Conservation (phyloP, 1,140 invertebrate species). For the Phocides pigmalion region DNA sequence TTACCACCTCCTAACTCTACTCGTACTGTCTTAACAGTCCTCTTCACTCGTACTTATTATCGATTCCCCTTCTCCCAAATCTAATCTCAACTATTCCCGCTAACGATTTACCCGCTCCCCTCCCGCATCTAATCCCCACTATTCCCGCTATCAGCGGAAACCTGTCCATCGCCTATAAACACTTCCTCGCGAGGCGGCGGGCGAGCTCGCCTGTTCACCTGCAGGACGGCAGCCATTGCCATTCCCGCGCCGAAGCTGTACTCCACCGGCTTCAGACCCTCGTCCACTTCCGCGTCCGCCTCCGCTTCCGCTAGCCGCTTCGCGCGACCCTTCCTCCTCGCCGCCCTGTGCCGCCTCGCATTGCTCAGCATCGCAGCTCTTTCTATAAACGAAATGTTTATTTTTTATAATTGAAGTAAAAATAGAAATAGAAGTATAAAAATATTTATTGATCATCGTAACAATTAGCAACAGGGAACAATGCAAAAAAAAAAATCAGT, state of each 20-base stretch:
- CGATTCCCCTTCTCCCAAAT: too few species aligned
- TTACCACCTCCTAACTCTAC: too few species aligned
- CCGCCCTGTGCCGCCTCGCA: conserved; percentile 55
- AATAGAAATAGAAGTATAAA: too few species aligned
- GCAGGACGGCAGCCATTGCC: conserved; percentile 78
- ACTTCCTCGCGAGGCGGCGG: conserved; percentile 61
- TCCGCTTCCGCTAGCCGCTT: conserved; percentile 47
- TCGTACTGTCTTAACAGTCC: too few species aligned
- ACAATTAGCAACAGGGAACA: too few species aligned
- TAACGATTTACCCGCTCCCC: too few species aligned
- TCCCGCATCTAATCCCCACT: conserved; percentile 50
- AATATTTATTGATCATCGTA: too few species aligned
- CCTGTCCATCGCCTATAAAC: conserved; percentile 70
- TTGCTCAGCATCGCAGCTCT: conserved; percentile 55
- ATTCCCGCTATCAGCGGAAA: conserved; percentile 71
- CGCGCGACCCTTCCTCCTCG: conserved; percentile 57
- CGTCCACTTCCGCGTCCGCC: conserved; percentile 59
- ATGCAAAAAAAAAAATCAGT: too few species aligned
- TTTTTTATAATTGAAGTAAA: too few species aligned
- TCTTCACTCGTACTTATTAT: too few species aligned
- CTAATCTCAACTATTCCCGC: too few species aligned
- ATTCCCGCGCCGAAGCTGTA: conserved; percentile 79
- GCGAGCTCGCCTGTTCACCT: conserved; percentile 54
- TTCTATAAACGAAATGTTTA: conserved; percentile 52
- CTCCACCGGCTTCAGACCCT: conserved; percentile 72